These are phyloP conservation scores for Geopemphigus sp. DNA, from an alignment of 1,140 invertebrate species.

Conservation along the genomic window DNA sequence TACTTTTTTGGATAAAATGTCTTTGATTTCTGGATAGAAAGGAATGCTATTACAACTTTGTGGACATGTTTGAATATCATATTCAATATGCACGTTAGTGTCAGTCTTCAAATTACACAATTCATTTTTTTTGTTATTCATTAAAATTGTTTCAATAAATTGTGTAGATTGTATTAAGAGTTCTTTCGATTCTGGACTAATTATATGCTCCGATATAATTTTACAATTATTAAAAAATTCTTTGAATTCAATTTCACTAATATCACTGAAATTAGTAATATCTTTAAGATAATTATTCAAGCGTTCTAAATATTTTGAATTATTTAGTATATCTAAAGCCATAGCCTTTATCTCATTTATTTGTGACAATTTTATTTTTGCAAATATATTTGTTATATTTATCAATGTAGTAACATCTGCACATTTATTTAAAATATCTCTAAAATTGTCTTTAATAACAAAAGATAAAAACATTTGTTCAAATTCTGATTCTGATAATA, in stretches of 20 bases:
- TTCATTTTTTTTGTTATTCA: not conserved
- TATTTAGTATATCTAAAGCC: not conserved
- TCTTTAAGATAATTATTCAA: slow-evolving; percentile 14
- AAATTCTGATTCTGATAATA: slow-evolving; percentile 16
- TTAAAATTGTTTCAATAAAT: not conserved
- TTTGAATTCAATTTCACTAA: not conserved
- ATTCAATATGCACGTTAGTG: not conserved
- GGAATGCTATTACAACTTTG: not conserved
- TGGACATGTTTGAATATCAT: not conserved
- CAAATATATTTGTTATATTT: slow-evolving; percentile 30
- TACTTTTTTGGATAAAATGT: slow-evolving; percentile 13
- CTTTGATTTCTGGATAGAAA: slow-evolving; percentile 31
- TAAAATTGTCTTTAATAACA: slow-evolving; percentile 1
- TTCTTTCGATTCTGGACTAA: not conserved
- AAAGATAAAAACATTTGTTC: slow-evolving; percentile 7
- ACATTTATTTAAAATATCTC: slow-evolving; percentile 8
- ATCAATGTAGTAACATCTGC: slow-evolving; percentile 15
- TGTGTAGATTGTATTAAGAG: not conserved
- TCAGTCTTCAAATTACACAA: not conserved
- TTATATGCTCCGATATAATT: not conserved
- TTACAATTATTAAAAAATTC: slow-evolving; percentile 13
- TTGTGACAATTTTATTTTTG: slow-evolving; percentile 17
- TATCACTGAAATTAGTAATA: not conserved
- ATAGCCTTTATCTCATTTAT: not conserved
- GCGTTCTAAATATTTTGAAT: slow-evolving; percentile 24